Evolutionary conservation across 2,797 vertebrate genomes (phyloP).

Genomic region (Sciurus vulgaris): DNA sequence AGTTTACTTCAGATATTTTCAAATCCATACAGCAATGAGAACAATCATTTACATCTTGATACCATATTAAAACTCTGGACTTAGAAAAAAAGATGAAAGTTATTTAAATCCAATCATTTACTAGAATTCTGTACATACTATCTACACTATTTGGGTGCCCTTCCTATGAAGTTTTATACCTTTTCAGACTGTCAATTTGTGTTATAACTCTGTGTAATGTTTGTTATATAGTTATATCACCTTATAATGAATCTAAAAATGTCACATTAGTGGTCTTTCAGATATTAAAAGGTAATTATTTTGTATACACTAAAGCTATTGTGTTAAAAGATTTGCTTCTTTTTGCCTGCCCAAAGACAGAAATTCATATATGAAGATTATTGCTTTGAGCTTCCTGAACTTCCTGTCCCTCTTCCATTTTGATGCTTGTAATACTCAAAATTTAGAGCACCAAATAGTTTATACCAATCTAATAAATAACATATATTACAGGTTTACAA

Average conservation of each 20-base stretch:
- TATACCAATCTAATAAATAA: background rate
- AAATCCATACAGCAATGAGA: background rate
- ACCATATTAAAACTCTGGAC: background rate
- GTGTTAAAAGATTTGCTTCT: background rate
- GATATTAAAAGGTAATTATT: background rate
- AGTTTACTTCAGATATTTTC: background rate
- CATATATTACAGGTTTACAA: background rate
- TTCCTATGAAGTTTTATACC: background rate
- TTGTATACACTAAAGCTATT: background rate
- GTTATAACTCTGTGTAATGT: background rate
- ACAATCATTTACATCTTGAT: background rate
- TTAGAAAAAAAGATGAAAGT: background rate
- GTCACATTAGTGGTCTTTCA: background rate
- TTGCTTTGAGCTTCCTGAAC: background rate
- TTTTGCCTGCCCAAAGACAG: background rate
- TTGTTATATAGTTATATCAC: background rate
- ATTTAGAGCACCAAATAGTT: background rate
- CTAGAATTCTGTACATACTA: background rate
- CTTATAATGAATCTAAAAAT: background rate
- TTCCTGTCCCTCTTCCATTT: background rate
- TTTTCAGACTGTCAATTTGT: background rate
- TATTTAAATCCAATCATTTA: background rate
- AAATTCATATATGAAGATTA: background rate
- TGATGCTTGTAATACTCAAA: background rate
- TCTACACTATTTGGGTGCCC: background rate